Evolutionary conservation across 2,113 vertebrate genomes (phyloP), one percentile per base, ranked within the genome.

Genomic region (Triplophysa tibetana): DNA sequence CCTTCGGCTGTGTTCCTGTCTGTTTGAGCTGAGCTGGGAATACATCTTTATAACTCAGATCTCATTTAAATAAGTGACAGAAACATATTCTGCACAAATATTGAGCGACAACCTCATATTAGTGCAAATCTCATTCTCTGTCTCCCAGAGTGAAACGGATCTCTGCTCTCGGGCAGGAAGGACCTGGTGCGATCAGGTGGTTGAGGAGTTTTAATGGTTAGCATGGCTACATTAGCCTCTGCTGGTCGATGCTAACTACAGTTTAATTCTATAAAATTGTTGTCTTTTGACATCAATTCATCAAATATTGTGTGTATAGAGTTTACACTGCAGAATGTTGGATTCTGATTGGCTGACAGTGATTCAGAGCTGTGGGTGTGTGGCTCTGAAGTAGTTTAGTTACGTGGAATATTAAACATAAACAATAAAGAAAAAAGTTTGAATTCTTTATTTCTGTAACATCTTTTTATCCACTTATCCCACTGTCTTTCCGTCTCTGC

Each of bases 1-100:
- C 58, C 72, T 3, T 61, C 23, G 58, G 48, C 58, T 48, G 58
- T 29, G 41, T 63, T 45, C 26, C 26, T 79, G 52, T 58, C 77
- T 70, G 12, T 70, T 48, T 12, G 23, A 61, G 50, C 66, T 60
- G 54, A n/a, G 43, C 52, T 69, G 65, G 38, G 41, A 62, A 70
- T 78, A 78, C 65, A n/a, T 78, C 77, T 69, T 78, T 65, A 78
- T 78, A 78, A 78, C 33, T 43, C 65, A 0, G n/a, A 61, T 78
- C 33, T 61, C 38, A 68, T 60, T 73, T 73, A 23, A 73, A 24
- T 74, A 60, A 74, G 54, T 60, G 70, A 43, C 70, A 61, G 3
- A 70, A 60, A 33, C 54, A 70, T 24, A 60, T 54, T 69, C 66
- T 45, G 52, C 65, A 60, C 65, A 66, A 67, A 60, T 67, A 68